Evolutionary conservation across 2,888 invertebrate genomes (phyloP), one percentile per base, ranked within the genome.

Genomic region (Heteromyza rotundicornis): DNA sequence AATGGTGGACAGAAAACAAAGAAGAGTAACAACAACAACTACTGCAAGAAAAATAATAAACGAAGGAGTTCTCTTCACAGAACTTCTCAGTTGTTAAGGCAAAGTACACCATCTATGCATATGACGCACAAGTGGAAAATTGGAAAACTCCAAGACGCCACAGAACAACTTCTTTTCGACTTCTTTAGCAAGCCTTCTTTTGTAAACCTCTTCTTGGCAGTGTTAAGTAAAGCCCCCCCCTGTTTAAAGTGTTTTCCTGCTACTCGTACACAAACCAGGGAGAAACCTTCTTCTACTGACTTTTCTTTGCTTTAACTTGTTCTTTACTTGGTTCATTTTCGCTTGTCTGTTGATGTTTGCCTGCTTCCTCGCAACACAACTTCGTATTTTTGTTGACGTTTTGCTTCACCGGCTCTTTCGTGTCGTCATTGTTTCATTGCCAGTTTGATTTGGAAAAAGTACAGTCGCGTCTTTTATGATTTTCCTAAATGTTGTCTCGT

Each of bases 401-500:
- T 50, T 7, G n/a, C 32, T 50, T 57, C 17, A 16, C n/a, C 49
- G 56, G 23, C 59, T 24, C 44, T 62, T 64, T 68, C 55, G 68
- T 70, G 71, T 71, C 71, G 71, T 71, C 71, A 71, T 68, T 68
- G 71, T 71, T 71, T 70, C 70, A 68, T 68, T 66, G 63, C 60
- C 62, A 68, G 56, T 61, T 24, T 2, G n/a, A n/a, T n/a, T 24
- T 23, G 47, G 23, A n/a, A 52, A 52, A 52, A 24, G 52, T 52
- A 52, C 52, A 52, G 52, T 52, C 52, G 52, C 24, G 52, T 24
- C 52, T 5, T 52, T 16, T 14, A 16, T n/a, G 2, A 24, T 22
- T 22, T 52, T 24, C 52, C 23, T 16, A 24, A 24, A 24, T 27
- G 52, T 24, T 17, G 52, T 52, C 23, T 52, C 32, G 40, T n/a